Base-by-base conservation (phyloP, 2,797 vertebrate genomes). In the Nasua narica region DNA sequence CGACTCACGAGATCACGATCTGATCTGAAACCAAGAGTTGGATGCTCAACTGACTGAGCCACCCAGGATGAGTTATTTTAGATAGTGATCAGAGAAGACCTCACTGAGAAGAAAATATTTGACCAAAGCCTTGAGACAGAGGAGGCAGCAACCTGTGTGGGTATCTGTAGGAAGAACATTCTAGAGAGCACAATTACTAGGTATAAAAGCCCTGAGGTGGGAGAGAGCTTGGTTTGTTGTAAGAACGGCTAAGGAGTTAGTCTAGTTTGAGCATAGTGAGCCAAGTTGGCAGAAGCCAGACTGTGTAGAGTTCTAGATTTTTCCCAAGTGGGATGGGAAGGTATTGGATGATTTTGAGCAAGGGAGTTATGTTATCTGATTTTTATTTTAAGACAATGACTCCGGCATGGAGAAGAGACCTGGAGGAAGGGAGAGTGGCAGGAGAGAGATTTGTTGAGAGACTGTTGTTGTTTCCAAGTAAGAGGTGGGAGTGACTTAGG, bases 221-320 rank as follows among this genome's bases (percentile, higher is more conserved):
- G 32, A 83, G 52, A 78, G 62, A 87, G 23, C 35, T 89, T 96
- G 90, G 56, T 89, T 95, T 84, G 62, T 94, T 95, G 40, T 35
- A 92, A 90, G 81, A 86, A 79, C 6, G 83, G 37, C 29, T 54
- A 56, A 52, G 35, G 67, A 48, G 56, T 70, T 15, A 82, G 56
- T 89, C 90, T 86, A 12, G 15, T 77, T 91, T 95, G 65, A 94
- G 29, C 25, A 65, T 37, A 74, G 9, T 50, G 84, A 82, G 8
- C 52, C 54, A 56, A 87, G 40, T 27, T 85, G 91, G 32, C 35
- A 92, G 60, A 88, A 48, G 40, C 58, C 52, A 94, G 94, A 58
- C 32, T 29, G 8, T 90, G 21, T 90, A 9, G 60, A 91, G 46
- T 92, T 92, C 81, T 81, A 65, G 18, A 35, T 29, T 56, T 77